Base-by-base conservation (phyloP, 2,797 vertebrate species). In the Pteropus rufus region DNA sequence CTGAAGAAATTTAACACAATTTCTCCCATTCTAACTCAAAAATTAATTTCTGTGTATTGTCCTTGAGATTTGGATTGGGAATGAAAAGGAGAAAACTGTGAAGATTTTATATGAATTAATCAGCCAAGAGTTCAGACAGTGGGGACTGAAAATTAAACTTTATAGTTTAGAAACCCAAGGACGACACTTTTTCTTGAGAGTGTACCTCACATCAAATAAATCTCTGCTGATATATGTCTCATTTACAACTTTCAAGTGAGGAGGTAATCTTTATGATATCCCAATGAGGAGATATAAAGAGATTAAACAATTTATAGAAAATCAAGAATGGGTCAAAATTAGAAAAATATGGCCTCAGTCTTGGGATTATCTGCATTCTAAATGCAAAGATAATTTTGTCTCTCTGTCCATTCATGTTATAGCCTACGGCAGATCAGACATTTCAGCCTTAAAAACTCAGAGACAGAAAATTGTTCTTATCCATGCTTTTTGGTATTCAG, bases 101-200 rank as follows among this genome's bases (percentile, higher is more conserved):
- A 95, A 88, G 73, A 94, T 98, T 96, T 93, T 73, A 85, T 96
- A 91, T 95, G 90, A 97, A 97, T 97, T 97, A 97, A 97, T 97
- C 95, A 96, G 77, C 77, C 87, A 92, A 90, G 72, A 96, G 56
- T 96, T 93, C 91, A 90, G 89, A 95, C 90, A 44, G 80, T 82
- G 56, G 84, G 92, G 73, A 94, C 54, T 52, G 76, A 94, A 97
- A 94, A 97, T 96, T 96, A 97, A 97, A 97, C 93, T 96, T 96
- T 92, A 69, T 64, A 77, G 93, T 87, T 96, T 92, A 92, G 92
- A 97, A 97, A 96, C 64, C 80, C 92, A 97, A 98, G 96, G 96
- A 92, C 88, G 90, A 58, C 79, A 73, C 80, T 89, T 91, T 96
- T 94, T 82, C 92, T 88, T 67, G 23, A 14, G 54, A 91, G 41